Percentiles rank a stretch among this genome's conserved stretches.
These are phyloP conservation scores for Tenthredo amoena DNA, from an alignment of 2,888 invertebrate species.

Conservation along the genomic window DNA sequence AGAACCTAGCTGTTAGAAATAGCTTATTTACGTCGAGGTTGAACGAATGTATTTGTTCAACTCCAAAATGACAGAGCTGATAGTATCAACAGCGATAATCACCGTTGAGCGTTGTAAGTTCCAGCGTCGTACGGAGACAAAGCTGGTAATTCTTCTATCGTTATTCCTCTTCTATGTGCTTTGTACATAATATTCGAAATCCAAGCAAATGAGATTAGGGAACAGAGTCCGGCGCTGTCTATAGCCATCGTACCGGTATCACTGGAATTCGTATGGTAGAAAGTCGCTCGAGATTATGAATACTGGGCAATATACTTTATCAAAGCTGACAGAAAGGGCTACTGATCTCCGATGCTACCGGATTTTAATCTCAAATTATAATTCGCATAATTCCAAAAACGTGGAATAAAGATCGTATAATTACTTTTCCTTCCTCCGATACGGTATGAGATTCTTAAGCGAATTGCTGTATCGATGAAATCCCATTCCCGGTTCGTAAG, in stretches of 20 bases:
- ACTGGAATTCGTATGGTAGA: conserved; percentile 57
- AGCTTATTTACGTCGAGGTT: no score
- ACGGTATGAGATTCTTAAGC: conserved; percentile 70
- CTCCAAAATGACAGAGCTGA: background rate
- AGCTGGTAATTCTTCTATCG: conserved; percentile 74
- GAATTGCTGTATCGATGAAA: conserved; percentile 68
- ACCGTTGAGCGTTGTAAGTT: conserved; percentile 79
- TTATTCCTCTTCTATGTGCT: conserved; percentile 78
- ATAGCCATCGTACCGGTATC: conserved; percentile 74
- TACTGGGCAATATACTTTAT: background rate
- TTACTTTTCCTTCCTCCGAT: conserved; percentile 66
- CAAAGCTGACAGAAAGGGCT: background rate
- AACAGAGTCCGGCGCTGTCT: conserved; percentile 78
- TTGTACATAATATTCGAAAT: conserved; percentile 79
- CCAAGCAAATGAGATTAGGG: conserved; percentile 80
- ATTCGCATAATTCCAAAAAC: background rate
- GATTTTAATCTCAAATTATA: background rate
- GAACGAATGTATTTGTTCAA: background rate
- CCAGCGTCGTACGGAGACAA: conserved; percentile 79
- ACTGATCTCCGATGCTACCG: background rate
- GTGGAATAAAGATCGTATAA: background rate
- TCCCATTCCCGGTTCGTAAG: conserved; percentile 62
- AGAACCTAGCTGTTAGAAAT: background rate
- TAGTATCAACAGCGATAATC: conserved; percentile 28
- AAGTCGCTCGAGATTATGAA: background rate